Evolutionary conservation across 1,140 invertebrate genomes (phyloP).

Genomic region (Xylocopa sonorina): DNA sequence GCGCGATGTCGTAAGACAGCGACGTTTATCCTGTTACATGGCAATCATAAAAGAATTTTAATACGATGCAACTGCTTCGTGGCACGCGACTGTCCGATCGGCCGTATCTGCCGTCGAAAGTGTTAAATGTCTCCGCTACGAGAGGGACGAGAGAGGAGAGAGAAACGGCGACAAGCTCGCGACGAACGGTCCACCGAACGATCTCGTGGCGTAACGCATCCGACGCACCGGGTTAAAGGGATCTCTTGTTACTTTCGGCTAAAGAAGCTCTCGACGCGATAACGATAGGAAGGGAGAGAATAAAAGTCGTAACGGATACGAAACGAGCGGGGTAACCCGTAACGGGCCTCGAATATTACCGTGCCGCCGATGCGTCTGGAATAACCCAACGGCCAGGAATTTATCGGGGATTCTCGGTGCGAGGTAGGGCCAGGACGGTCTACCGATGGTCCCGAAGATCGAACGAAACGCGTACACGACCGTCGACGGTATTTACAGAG

Average conservation of each 20-base stretch:
- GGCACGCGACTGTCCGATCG: too few relatives aligned
- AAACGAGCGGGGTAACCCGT: constrained; percentile 37
- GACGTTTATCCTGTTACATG: too few relatives aligned
- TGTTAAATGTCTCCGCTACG: too few relatives aligned
- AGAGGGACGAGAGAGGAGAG: too few relatives aligned
- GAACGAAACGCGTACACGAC: constrained; percentile 1
- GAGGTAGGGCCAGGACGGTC: not conserved
- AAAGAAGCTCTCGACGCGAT: not conserved
- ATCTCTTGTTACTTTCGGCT: constrained; percentile 5
- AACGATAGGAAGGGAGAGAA: not conserved
- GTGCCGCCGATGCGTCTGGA: constrained; percentile 46
- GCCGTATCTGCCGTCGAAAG: too few relatives aligned
- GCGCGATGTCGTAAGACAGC: too few relatives aligned
- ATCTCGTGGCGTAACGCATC: not conserved
- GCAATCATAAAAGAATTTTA: too few relatives aligned
- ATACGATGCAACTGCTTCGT: too few relatives aligned
- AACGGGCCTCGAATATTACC: constrained; percentile 59
- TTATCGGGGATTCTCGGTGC: constrained; percentile 55
- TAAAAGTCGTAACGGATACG: constrained; percentile 10
- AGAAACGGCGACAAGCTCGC: not conserved
- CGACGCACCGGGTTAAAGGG: not conserved
- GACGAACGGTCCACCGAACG: not conserved
- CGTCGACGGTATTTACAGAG: constrained; percentile 56
- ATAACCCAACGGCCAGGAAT: constrained; percentile 59
- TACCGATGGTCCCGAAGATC: not conserved